These are phyloP conservation scores for Gobius niger DNA, from an alignment of 2,113 vertebrate species.

Conservation along the genomic window DNA sequence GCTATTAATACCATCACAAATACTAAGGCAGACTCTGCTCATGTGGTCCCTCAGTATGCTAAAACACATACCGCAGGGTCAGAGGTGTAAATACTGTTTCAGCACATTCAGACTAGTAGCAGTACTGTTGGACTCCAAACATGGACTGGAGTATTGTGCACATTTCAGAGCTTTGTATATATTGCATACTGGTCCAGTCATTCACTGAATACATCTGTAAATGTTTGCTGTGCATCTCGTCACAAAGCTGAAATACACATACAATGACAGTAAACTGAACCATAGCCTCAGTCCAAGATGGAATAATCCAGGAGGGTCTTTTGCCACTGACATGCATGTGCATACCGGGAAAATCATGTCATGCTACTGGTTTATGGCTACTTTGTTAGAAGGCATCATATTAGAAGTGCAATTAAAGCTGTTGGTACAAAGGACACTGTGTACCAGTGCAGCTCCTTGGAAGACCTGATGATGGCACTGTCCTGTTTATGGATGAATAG, in stretches of 20 bases:
- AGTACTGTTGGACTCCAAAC: slow-evolving; percentile 42
- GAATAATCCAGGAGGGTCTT: slow-evolving; percentile 33
- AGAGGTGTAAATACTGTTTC: slow-evolving; percentile 22
- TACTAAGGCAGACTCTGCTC: slow-evolving; percentile 54
- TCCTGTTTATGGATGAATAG: slow-evolving; percentile 51
- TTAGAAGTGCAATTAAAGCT: slow-evolving; percentile 75
- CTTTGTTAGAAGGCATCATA: slow-evolving; percentile 71
- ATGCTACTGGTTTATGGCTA: slow-evolving; percentile 74
- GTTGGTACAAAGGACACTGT: slow-evolving; percentile 53
- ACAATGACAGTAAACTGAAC: slow-evolving; percentile 39
- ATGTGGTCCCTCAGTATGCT: slow-evolving; percentile 60
- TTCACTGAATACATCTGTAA: slow-evolving; percentile 25
- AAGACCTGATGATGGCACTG: slow-evolving; percentile 67
- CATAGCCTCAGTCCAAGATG: slow-evolving; percentile 36
- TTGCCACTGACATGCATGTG: slow-evolving; percentile 24
- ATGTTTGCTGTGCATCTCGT: slow-evolving; percentile 17
- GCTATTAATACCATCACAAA: slow-evolving; percentile 46
- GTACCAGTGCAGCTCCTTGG: slow-evolving; percentile 67
- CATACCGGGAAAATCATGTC: slow-evolving; percentile 51
- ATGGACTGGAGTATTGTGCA: slow-evolving; percentile 44
- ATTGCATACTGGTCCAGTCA: slow-evolving; percentile 18
- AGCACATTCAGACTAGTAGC: slow-evolving; percentile 41
- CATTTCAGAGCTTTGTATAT: slow-evolving; percentile 45
- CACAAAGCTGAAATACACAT: slow-evolving; percentile 23
- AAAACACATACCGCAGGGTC: slow-evolving; percentile 64